Evolutionary conservation across 2,797 vertebrate genomes (phyloP), one percentile per base, ranked within the genome.

Genomic region (Amphiprion clarkii): DNA sequence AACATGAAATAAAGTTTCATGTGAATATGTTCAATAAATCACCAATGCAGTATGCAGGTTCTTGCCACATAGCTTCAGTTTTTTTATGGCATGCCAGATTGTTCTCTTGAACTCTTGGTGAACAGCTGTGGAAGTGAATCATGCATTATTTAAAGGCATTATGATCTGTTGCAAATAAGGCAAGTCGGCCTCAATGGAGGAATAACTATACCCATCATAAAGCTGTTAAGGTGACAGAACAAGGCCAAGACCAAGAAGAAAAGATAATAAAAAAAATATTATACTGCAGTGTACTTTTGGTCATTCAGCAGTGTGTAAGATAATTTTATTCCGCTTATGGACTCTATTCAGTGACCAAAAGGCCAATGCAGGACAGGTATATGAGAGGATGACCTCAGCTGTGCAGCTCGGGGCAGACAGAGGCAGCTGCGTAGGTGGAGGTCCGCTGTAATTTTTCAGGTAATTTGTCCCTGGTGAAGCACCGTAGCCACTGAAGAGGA

Each of bases 401-500:
- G 36, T 17, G 49, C 25, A 23, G 66, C 52, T 49, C 51, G 13
- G n/a, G 53, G 21, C 54, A 69, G 65, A 76, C 60, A 21, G 21
- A 16, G 46, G 19, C 54, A 36, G 44, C 16, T 69, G 79, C 71
- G 78, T 69, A 81, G 78, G 82, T 58, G 64, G 63, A 58, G 12
- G 21, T 67, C 70, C 70, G 57, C 55, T 44, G 64, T 76, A 16
- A 55, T 49, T 17, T 25, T 46, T 12, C 57, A 68, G 71, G 84
- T 92, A 79, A 84, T 94, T 93, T 95, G 94, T 95, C 94, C 94
- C 92, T 88, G 83, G 23, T 82, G 89, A 49, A 76, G 71, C 87
- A 55, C 95, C 95, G 94, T 95, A 95, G 90, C 56, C 40, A 13
- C 64, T 48, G 74, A 56, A 61, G 56, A 83, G 77, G 64, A 77